Evolutionary conservation across 2,113 vertebrate genomes (phyloP).

Genomic region (Hydrolagus affinis): DNA sequence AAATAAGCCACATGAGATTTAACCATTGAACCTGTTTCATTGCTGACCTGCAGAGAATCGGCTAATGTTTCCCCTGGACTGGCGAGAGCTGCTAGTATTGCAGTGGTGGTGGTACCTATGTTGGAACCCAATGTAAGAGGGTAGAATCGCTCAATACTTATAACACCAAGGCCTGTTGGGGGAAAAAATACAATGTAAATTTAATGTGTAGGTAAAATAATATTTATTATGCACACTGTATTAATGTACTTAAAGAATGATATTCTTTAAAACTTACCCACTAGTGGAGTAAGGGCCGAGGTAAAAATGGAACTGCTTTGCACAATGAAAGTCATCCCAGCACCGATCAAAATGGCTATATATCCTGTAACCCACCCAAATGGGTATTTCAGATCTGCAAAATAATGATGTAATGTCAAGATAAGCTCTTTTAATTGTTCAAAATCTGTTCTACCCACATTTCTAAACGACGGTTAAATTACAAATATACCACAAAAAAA

Average conservation of each 20-base stretch:
- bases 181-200: not conserved
- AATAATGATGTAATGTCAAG: conserved; percentile 6
- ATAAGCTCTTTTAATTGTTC: not conserved
- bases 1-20: too few species aligned
- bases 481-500: not conserved
- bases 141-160: conserved; percentile 85
- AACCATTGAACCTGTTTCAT: not conserved
- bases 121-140: conserved; percentile 90
- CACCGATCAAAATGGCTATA: conserved; percentile 82
- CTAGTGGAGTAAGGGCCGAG: conserved; percentile 87
- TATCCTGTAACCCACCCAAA: conserved; percentile 89
- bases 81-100: conserved; percentile 84
- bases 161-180: conserved; percentile 81
- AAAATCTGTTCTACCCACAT: not conserved
- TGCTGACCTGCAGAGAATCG: conserved; percentile 77
- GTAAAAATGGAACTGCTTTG: conserved; percentile 98
- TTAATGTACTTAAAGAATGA: not conserved
- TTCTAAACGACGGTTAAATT: not conserved
- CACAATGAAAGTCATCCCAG: conserved; percentile 90
- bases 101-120: conserved; percentile 93
- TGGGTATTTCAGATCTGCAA: conserved; percentile 85
- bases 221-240: not conserved
- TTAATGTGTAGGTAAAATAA: not conserved
- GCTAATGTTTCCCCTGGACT: conserved; percentile 72
- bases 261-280: conserved; percentile 63